phyloP scores from a whole-genome alignment of 1,140 invertebrate genomes.

The Saccostrea cuccullata region DNA sequence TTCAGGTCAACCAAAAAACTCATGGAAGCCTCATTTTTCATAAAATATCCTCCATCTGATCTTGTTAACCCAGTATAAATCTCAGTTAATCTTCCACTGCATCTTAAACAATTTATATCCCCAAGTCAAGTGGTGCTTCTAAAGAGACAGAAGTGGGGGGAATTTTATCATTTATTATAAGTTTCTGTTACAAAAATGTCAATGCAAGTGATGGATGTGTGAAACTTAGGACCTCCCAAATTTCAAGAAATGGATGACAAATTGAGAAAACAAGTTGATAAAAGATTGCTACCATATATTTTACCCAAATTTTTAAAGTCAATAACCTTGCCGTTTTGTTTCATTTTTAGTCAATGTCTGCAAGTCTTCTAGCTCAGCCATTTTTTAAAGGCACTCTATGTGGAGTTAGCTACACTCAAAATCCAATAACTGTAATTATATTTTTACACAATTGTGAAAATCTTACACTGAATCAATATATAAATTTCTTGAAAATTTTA shows the following conservation, averaged over 20 bases:
- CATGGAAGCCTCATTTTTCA: neutral
- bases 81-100: neutral
- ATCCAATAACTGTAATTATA: no score
- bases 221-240: neutral
- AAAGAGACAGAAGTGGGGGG: neutral
- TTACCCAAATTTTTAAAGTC: no score
- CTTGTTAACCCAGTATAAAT: neutral
- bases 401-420: no score
- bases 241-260: neutral
- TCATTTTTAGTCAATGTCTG: no score
- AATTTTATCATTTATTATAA: neutral
- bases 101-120: neutral
- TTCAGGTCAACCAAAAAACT: neutral
- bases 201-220: neutral
- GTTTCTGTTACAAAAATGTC: neutral
- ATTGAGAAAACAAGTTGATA: neutral
- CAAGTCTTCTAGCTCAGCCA: no score
- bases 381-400: no score
- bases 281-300: no score
- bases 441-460: no score
- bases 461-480: no score
- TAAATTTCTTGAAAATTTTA: no score
- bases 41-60: neutral
- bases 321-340: no score
- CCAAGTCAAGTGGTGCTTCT: neutral